Percentiles rank a stretch among this genome's conserved stretches.
Evolutionary conservation across 2,888 invertebrate genomes (phyloP).

Genomic region (Hanleya hanleyi): DNA sequence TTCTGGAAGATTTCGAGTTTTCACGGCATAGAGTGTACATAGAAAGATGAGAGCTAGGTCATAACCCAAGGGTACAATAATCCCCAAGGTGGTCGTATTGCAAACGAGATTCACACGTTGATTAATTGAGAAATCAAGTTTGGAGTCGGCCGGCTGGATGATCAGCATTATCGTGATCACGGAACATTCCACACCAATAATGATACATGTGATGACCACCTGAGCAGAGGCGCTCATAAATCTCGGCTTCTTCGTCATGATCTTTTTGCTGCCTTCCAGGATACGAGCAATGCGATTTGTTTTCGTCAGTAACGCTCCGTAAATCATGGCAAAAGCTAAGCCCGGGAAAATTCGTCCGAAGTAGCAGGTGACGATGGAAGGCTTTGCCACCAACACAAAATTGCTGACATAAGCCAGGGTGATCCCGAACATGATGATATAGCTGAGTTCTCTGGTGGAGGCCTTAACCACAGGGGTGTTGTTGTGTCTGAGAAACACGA

Average conservation of each 20-base stretch:
- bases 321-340: slow-evolving; percentile 97
- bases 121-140: slow-evolving; percentile 68
- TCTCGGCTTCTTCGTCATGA: slow-evolving; percentile 89
- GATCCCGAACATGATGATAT: slow-evolving; percentile 83
- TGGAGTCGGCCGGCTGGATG: slow-evolving; percentile 78
- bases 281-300: slow-evolving; percentile 97
- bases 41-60: slow-evolving; percentile 82
- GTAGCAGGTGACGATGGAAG: slow-evolving; percentile 86
- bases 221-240: slow-evolving; percentile 80
- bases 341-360: slow-evolving; percentile 94
- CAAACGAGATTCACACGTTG: slow-evolving; percentile 80
- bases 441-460: slow-evolving; percentile 84
- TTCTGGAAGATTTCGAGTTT: slow-evolving; percentile 92
- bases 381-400: slow-evolving; percentile 88
- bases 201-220: slow-evolving; percentile 86
- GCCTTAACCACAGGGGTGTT: slow-evolving; percentile 98
- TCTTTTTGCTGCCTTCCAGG: slow-evolving; percentile 97
- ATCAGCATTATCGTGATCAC: slow-evolving; percentile 79
- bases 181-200: slow-evolving; percentile 90
- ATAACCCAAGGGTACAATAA: slow-evolving; percentile 86
- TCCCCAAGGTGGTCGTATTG: slow-evolving; percentile 77
- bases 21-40: slow-evolving; percentile 93
- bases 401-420: slow-evolving; percentile 78
- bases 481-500: slow-evolving; percentile 89
- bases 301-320: slow-evolving; percentile 96